A percentile compares a stretch with the other conserved stretches of the same genome.
These are phyloP conservation scores for Halesus radiatus DNA, from an alignment of 1,140 invertebrate species.

Conservation along the genomic window DNA sequence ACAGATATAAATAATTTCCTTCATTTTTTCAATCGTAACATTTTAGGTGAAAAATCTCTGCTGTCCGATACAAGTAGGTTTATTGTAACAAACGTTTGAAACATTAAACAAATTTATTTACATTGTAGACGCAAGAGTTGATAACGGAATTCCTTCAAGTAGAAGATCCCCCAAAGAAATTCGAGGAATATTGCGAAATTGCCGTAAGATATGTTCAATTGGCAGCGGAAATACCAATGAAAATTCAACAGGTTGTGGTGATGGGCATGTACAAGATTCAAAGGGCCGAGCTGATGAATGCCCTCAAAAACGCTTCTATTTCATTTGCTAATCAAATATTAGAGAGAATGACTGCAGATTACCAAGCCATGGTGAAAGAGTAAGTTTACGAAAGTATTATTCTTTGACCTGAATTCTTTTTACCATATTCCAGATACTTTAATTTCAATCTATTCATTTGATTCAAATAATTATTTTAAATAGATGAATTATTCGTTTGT, in stretches of 20 bases:
- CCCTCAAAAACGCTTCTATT: conserved; percentile 79
- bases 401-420: too few relatives aligned
- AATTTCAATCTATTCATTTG: too few relatives aligned
- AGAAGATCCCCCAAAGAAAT: conserved; percentile 72
- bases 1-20: too few relatives aligned
- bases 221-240: conserved; percentile 74
- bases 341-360: conserved; percentile 81
- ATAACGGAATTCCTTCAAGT: conserved; percentile 79
- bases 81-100: background rate
- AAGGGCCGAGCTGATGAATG: conserved; percentile 82
- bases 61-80: background rate
- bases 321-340: conserved; percentile 80
- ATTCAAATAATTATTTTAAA: too few relatives aligned
- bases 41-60: too few relatives aligned
- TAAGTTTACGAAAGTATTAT: conserved; percentile 65
- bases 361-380: conserved; percentile 84
- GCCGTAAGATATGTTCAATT: conserved; percentile 78
- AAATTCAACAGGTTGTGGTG: conserved; percentile 77
- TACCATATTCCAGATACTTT: too few relatives aligned
- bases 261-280: conserved; percentile 91
- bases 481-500: too few relatives aligned
- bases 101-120: background rate
- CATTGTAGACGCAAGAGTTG: conserved; percentile 68
- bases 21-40: too few relatives aligned
- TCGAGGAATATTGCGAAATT: conserved; percentile 77